Evolutionary conservation across 2,113 vertebrate genomes (phyloP).

Genomic region (Crotalus helleri): DNA sequence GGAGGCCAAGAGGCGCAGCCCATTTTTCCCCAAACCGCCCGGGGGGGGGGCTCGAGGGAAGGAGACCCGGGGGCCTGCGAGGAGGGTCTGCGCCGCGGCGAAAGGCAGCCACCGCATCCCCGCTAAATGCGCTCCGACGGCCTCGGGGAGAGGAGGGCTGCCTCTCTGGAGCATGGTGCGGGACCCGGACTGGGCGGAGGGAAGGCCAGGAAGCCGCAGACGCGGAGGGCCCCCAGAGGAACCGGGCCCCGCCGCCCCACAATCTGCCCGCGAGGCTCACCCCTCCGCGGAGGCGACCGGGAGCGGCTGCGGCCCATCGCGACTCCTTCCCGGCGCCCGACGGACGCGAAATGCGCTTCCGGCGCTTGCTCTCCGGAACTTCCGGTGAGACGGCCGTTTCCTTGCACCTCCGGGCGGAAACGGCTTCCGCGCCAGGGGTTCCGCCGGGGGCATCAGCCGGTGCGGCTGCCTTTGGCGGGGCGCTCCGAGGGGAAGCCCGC

Average conservation of each 20-base stretch:
- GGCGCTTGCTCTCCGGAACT: no score
- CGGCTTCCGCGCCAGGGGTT: not conserved
- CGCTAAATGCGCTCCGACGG: not conserved
- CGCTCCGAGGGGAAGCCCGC: no score
- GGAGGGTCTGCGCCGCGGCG: not conserved
- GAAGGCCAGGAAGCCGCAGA: not conserved
- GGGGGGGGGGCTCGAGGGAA: not conserved
- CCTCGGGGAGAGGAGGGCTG: no score
- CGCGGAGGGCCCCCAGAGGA: no score
- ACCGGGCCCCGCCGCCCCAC: fast-evolving
- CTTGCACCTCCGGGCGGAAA: not conserved
- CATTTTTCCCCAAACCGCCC: not conserved
- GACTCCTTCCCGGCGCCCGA: not conserved
- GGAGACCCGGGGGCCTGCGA: not conserved
- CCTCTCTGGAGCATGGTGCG: no score
- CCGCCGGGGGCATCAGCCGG: not conserved
- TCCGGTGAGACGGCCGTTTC: not conserved
- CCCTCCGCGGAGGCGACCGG: not conserved
- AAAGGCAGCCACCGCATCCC: not conserved
- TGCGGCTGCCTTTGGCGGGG: no score
- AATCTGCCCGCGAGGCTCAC: conserved; percentile 19
- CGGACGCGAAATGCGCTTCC: not conserved
- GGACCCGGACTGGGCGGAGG: not conserved
- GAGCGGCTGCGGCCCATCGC: not conserved
- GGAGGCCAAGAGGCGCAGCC: not conserved